These are phyloP conservation scores for Morelia viridis DNA, from an alignment of 2,797 vertebrate genomes.

Conservation along the genomic window DNA sequence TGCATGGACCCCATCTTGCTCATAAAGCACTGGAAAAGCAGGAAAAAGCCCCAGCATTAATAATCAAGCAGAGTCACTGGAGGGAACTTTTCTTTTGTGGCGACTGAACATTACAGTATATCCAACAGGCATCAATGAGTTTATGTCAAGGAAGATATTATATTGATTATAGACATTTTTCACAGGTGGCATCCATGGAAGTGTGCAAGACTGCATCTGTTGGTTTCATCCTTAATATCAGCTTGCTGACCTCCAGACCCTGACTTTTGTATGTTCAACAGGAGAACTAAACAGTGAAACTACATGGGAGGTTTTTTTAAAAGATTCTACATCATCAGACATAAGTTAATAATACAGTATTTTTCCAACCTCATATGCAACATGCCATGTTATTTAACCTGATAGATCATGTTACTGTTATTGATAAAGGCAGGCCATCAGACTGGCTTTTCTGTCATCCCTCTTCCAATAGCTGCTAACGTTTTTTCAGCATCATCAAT, in stretches of 20 bases:
- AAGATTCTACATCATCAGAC: neutral
- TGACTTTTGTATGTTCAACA: neutral
- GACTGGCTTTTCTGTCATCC: neutral
- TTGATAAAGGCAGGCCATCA: neutral
- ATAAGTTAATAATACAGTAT: neutral
- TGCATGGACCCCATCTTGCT: slow-evolving; percentile 56
- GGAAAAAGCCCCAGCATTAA: accelerated
- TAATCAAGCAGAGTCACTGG: accelerated
- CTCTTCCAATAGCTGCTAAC: neutral
- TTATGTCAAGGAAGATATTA: accelerated
- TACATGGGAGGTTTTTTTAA: neutral
- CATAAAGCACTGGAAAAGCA: slow-evolving; percentile 65
- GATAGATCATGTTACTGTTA: neutral
- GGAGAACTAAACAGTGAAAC: neutral
- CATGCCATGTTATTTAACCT: neutral
- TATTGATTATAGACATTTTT: neutral
- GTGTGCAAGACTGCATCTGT: neutral
- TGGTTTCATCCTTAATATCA: neutral
- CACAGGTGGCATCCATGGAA: neutral
- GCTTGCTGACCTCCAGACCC: neutral
- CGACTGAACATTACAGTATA: neutral
- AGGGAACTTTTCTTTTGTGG: accelerated
- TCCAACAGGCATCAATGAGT: neutral
- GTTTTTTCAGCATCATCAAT: neutral
- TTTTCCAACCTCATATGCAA: neutral